Evolutionary conservation across 1,140 invertebrate genomes (phyloP), one percentile per base, ranked within the genome.

Genomic region (Heliconius hermathena): DNA sequence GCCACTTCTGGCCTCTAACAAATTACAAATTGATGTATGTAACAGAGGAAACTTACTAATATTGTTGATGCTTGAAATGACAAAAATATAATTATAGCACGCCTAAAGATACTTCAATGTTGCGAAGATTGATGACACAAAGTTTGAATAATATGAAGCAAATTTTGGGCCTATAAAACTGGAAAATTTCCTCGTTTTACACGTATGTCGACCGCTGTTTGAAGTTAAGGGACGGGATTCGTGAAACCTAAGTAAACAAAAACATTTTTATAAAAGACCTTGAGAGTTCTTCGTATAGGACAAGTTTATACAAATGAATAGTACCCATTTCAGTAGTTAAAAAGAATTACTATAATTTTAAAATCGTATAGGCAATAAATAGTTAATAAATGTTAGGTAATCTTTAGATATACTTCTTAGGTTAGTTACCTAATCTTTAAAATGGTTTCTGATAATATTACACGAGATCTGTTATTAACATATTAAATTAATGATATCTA

Each of bases 91-190:
- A 66, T 66, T 66, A 66, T n/a, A 29, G 16, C n/a, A 66, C 60
- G 60, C 11, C 60, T 26, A 3, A 66, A 66, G 60, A 26, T 66
- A 66, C 60, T 66, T 29, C 60, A 66, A n/a, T 26, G 38, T 22
- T 49, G 38, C 38, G 46, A 73, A 26, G 26, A 73, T 73, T 41
- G 38, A 73, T 73, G 72, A 73, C 11, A 26, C 38, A 26, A 73
- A 73, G 72, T 73, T 73, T 73, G 41, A 73, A 46, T 4, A 49
- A 73, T 49, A 73, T 26, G 41, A 73, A 13, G 20, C 36, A 41
- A 73, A 46, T 49, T 73, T 73, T 26, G 4, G 41, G 72, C 41
- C 16, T 49, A 26, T 73, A 73, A 73, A 73, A 73, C 11, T 66
- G 60, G 60, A 29, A 26, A 26, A 4, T 66, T 57, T n/a, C 54